phyloP scores from a whole-genome alignment of 1,140 invertebrate genomes.

The Cotesia chilonis region DNA sequence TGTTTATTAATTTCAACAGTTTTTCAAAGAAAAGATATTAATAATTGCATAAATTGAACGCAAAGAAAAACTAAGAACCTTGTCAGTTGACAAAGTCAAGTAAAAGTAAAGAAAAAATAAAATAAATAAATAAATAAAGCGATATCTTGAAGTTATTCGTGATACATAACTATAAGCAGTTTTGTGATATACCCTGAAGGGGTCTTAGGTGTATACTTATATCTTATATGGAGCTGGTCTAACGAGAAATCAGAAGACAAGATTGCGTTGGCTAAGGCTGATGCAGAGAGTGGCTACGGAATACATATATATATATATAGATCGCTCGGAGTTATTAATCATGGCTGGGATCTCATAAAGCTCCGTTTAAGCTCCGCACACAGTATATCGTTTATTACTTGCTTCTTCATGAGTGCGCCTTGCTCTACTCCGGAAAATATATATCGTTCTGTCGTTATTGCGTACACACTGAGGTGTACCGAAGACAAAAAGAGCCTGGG shows the following conservation, averaged over 20 bases:
- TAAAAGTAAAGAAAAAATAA: neutral
- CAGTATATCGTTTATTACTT: slow-evolving; percentile 58
- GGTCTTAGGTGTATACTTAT: slow-evolving; percentile 3
- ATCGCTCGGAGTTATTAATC: slow-evolving; percentile 59
- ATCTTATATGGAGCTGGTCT: slow-evolving; percentile 45
- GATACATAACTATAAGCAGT: neutral
- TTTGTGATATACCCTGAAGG: neutral
- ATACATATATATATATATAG: slow-evolving; percentile 11
- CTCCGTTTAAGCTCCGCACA: slow-evolving; percentile 55
- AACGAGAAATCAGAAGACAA: slow-evolving; percentile 44
- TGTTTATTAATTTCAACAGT: neutral
- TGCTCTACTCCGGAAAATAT: slow-evolving; percentile 47
- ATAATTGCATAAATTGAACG: neutral
- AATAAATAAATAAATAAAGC: neutral
- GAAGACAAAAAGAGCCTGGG: neutral
- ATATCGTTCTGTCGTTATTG: slow-evolving; percentile 42
- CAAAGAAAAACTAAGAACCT: neutral
- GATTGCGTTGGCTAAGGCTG: slow-evolving; percentile 5
- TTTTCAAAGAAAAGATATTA: slow-evolving; percentile 6
- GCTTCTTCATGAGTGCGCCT: slow-evolving; percentile 38
- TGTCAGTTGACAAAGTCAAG: neutral
- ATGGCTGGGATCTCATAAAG: slow-evolving; percentile 62
- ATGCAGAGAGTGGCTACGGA: neutral
- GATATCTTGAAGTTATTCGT: neutral
- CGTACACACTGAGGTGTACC: slow-evolving; percentile 32